Evolutionary conservation across 1,140 invertebrate genomes (phyloP).

Genomic region (Zaprionus vittiger): DNA sequence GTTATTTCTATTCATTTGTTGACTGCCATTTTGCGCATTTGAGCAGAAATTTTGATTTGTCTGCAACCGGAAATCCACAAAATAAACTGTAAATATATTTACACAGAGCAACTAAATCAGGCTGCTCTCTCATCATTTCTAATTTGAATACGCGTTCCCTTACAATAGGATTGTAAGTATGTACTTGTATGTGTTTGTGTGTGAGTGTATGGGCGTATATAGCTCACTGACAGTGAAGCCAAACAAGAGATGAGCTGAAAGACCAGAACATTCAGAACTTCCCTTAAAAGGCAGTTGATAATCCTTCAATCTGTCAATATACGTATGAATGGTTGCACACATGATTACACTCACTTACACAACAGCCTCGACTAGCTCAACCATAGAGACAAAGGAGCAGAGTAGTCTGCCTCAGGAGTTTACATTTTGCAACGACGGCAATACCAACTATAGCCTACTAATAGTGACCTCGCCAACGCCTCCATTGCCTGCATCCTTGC

Average conservation of each 20-base stretch:
- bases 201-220: conserved; percentile 4
- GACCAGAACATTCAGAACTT: conserved; percentile 51
- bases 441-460: conserved; percentile 45
- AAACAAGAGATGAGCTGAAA: conserved; percentile 62
- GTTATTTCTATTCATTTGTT: conserved; percentile 72
- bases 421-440: conserved; percentile 59
- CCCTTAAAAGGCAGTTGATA: conserved; percentile 73
- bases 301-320: conserved; percentile 81
- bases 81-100: conserved; percentile 80
- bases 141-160: conserved; percentile 26
- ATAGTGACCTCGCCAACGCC: conserved; percentile 20
- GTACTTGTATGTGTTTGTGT: conserved; percentile 12
- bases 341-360: conserved; percentile 42
- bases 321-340: conserved; percentile 54
- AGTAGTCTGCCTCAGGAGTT: conserved; percentile 10
- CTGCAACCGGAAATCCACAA: conserved; percentile 80
- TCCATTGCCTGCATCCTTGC: conserved; percentile 2
- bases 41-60: conserved; percentile 80
- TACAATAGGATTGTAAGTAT: conserved; percentile 18
- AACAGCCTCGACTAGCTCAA: neutral
- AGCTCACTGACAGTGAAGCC: conserved; percentile 36
- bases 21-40: conserved; percentile 71
- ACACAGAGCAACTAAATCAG: conserved; percentile 33
- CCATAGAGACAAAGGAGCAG: conserved; percentile 12
- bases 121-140: conserved; percentile 19